Base-by-base conservation (phyloP, 2,797 vertebrate genomes). In the Sarcoramphus papa region DNA sequence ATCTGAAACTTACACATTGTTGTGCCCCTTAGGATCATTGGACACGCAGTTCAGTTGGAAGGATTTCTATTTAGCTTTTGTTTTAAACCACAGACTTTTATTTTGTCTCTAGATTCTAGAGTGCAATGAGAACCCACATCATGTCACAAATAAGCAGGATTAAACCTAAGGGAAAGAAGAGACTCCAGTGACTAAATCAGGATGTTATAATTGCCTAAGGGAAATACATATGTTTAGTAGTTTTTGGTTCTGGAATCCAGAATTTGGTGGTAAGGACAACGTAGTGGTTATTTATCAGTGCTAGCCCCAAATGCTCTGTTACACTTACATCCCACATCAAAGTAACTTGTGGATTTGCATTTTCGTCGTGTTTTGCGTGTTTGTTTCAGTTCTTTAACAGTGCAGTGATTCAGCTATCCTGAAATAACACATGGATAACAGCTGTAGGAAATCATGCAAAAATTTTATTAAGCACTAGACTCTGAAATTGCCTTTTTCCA, bases 401-500 rank as follows among this genome's bases (percentile, higher is more conserved):
- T 60, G 60, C 53, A 65, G 50, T 92, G 89, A 82, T 92, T 96
- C 81, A 97, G 74, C 81, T 95, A 80, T 77, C 62, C 94, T 96
- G 95, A 86, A 89, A 91, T 74, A 96, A 95, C 95, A 97, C 94
- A 95, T 95, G 94, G 95, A 88, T 93, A 96, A 94, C 95, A 97
- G 96, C 96, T 97, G 93, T 95, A 95, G 73, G 87, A 90, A 96
- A 94, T 96, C 91, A 95, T 93, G 92, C 92, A 95, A 95, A 96
- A 83, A 75, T 94, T 96, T 93, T 94, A 93, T 95, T 96, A 95
- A 96, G 88, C 93, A 82, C 69, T 93, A 96, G 91, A 93, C 89
- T 93, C 91, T 94, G 92, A 91, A 97, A 97, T 94, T 94, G 95
- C 83, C 63, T 96, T 90, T 96, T 96, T 93, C 95, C 84, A 96